A percentile compares a stretch with the other conserved stretches of the same genome.
Evolutionary conservation across 2,113 vertebrate species (phyloP).

Genomic region (Triplophysa dalaica): DNA sequence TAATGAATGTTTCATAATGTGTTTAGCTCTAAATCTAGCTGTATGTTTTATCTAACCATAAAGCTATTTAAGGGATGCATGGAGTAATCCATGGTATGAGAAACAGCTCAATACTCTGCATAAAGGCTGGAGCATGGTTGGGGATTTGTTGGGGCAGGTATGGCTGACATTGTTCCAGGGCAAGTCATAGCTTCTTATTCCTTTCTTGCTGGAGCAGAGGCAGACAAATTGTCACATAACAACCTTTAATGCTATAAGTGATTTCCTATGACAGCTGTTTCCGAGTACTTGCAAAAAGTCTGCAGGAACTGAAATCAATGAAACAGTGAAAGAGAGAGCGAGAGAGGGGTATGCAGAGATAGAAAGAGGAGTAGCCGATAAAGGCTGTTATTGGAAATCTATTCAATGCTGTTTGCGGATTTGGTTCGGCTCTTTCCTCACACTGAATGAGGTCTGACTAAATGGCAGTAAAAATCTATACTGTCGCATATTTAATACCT

Average conservation of each 20-base stretch:
- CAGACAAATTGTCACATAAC: conserved; percentile 24
- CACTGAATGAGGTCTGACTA: too few relatives aligned
- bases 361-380: background rate
- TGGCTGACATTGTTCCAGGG: background rate
- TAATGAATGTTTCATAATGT: conserved; percentile 47
- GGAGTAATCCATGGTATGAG: conserved; percentile 35
- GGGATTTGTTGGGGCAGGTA: background rate
- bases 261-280: conserved; percentile 34
- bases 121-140: background rate
- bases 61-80: conserved; percentile 42
- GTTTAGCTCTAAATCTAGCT: conserved; percentile 37
- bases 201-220: background rate
- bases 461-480: background rate
- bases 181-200: background rate
- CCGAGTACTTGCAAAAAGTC: conserved; percentile 22
- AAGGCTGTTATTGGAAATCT: background rate
- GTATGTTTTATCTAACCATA: conserved; percentile 18
- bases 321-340: background rate
- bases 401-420: conserved; percentile 28
- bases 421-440: background rate
- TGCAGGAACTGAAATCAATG: conserved; percentile 30
- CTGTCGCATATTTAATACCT: background rate
- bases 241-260: conserved; percentile 24
- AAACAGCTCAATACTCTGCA: background rate
- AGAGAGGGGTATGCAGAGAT: background rate